Evolutionary conservation across 2,888 invertebrate species (phyloP), one percentile per base, ranked within the genome.

Genomic region (Zygothrica quintamaculata): DNA sequence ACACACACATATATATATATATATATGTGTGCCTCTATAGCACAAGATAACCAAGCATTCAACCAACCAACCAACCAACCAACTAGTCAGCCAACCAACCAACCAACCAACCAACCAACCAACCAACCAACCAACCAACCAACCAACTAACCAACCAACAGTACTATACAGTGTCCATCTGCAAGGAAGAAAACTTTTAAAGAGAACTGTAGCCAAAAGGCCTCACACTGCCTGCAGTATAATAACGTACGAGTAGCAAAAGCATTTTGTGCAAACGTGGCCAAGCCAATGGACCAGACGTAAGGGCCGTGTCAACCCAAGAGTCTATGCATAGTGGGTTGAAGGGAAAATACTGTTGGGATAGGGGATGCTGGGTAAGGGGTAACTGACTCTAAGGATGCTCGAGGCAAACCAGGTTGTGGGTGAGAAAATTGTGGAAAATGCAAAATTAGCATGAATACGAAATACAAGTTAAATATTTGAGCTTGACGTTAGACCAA

Each of bases 401-500:
- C 12, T 12, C 13, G n/a, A 7, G 13, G n/a, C 26, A 5, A n/a
- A 9, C 8, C 8, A 1, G 42, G 48, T 62, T 66, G 69, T 50
- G 71, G 62, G 78, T 57, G 74, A 77, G 67, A 87, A 81, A 84
- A 77, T 87, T 87, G 80, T 81, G 87, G 71, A 81, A 87, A 82
- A 82, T 82, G 86, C 82, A 85, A 87, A 87, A 82, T 82, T 82
- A 82, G 82, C 87, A 82, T 87, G 85, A 85, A 82, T 82, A 77
- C 82, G 68, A 87, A 82, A 82, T 85, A 75, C 79, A 85, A 82
- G 82, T 85, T 87, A 87, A 82, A 82, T 82, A 82, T 82, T 82
- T 87, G 86, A 82, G 67, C 66, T 82, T n/a, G n/a, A n/a, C n/a
- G n/a, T 3, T 34, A 11, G 34, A 34, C 34, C 11, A 26, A 6